Evolutionary conservation across 2,888 invertebrate genomes (phyloP), one percentile per base, ranked within the genome.

Genomic region (Erannis defoliaria): DNA sequence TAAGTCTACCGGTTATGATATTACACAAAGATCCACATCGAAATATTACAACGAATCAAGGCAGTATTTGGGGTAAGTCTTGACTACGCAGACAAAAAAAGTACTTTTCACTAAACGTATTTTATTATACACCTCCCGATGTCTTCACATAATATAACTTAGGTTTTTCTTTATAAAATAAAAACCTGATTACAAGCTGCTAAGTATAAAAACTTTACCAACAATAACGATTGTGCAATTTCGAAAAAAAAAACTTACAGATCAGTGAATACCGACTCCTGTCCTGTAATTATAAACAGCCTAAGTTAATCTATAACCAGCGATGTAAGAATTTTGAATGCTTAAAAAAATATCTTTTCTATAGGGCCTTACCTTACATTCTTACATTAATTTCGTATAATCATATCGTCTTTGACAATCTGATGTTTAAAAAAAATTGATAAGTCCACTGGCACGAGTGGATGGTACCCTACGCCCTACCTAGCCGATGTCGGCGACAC

Each of bases 281-380:
- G 64, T 53, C 50, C 62, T 59, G 64, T 71, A 68, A 74, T 72
- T 66, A 66, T 64, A 72, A 83, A 84, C 84, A 82, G 84, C 76
- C 78, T 80, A 84, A 76, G 76, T 67, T 74, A 78, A 70, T 79
- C 79, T 86, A 85, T 75, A 82, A 82, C 72, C 81, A 76, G 87
- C 82, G 75, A 82, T 85, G 84, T 84, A 84, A 78, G 86, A 89
- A 90, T 86, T 90, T 88, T 85, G 89, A 90, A 89, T 86, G 91
- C 85, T 88, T 92, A 92, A 92, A 92, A 91, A 92, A 93, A 93
- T 92, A 93, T 90, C 85, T 90, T 86, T 90, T 85, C 87, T 87
- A 89, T 88, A 88, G 86, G 90, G 90, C 89, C 91, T 91, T 90
- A 92, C 90, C 91, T 90, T 90, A 92, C 88, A 83, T 89, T 82